Evolutionary conservation across 1,140 invertebrate genomes (phyloP).

Genomic region (Brachionus calyciflorus): DNA sequence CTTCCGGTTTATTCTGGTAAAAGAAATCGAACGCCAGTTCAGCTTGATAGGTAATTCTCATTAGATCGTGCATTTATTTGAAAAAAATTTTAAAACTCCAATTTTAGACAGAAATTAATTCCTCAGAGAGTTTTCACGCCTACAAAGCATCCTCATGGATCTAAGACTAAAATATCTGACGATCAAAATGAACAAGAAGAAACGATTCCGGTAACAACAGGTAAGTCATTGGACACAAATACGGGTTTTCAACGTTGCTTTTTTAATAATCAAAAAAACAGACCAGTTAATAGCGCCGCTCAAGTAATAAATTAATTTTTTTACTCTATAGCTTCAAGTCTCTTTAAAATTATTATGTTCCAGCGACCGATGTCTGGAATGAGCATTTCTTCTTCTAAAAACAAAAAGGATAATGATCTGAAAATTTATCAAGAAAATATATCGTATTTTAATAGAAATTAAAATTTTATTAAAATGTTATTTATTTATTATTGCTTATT

Average conservation of each 20-base stretch:
- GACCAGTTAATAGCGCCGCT: constrained; percentile 11
- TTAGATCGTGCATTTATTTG: not conserved
- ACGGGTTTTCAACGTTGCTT: not conserved
- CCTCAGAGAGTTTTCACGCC: not conserved
- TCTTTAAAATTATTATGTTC: not conserved
- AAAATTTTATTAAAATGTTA: not conserved
- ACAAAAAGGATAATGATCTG: not conserved
- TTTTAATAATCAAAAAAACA: constrained; percentile 14
- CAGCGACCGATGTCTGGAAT: not conserved
- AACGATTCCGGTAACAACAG: not conserved
- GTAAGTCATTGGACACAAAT: not conserved
- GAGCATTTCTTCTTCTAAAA: not conserved
- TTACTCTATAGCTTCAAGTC: not conserved
- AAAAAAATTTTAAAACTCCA: not conserved
- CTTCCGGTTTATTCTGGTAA: constrained; percentile 38
- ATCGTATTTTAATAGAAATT: constrained; percentile 5
- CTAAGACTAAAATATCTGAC: not conserved
- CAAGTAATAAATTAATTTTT: constrained; percentile 11
- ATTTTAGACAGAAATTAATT: constrained; percentile 8
- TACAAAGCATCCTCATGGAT: constrained; percentile 16
- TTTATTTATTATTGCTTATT: too few species aligned
- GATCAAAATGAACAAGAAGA: not conserved
- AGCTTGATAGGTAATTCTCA: constrained; percentile 32
- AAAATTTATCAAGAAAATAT: constrained; percentile 28
- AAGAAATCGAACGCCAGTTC: not conserved